Evolutionary conservation across 2,113 vertebrate genomes (phyloP).

Genomic region (Spilogale gracilis): DNA sequence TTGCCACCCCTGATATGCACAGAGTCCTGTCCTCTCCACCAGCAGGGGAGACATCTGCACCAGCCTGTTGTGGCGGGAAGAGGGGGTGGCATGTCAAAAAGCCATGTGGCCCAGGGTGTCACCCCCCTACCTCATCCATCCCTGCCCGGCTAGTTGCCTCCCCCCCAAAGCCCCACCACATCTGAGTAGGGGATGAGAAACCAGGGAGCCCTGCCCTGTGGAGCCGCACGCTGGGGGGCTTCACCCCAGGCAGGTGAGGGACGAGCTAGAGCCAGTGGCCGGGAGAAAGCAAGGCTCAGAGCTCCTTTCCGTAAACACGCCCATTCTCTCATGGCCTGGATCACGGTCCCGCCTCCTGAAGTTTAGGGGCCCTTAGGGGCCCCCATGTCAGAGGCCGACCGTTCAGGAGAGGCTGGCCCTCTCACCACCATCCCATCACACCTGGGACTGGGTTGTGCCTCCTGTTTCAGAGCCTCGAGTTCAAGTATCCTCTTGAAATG

Average conservation of each 20-base stretch:
- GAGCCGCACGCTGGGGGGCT: fast-evolving
- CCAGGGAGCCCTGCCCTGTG: background rate
- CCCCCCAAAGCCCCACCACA: background rate
- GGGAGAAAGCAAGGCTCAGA: background rate
- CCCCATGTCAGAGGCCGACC: fast-evolving
- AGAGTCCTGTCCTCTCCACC: conserved; percentile 71
- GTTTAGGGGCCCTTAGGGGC: too few species aligned
- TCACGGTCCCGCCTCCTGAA: background rate
- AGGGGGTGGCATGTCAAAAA: background rate
- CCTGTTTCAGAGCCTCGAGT: background rate
- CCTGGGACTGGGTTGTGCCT: background rate
- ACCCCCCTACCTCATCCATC: fast-evolving
- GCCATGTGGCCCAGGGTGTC: fast-evolving
- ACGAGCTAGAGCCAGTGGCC: background rate
- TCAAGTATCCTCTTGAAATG: background rate
- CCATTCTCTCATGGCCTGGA: fast-evolving
- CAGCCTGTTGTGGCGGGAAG: background rate
- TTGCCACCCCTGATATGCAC: conserved; percentile 57
- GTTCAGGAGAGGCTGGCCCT: background rate
- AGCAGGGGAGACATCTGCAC: background rate
- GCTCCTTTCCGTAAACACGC: fast-evolving
- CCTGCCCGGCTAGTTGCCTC: background rate
- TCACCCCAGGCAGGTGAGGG: fast-evolving
- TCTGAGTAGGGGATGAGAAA: background rate
- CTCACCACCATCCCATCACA: too few species aligned